A percentile compares a stretch with the other conserved stretches of the same genome.
These are phyloP conservation scores for Lepas anatifera DNA, from an alignment of 2,888 invertebrate species.

Conservation along the genomic window DNA sequence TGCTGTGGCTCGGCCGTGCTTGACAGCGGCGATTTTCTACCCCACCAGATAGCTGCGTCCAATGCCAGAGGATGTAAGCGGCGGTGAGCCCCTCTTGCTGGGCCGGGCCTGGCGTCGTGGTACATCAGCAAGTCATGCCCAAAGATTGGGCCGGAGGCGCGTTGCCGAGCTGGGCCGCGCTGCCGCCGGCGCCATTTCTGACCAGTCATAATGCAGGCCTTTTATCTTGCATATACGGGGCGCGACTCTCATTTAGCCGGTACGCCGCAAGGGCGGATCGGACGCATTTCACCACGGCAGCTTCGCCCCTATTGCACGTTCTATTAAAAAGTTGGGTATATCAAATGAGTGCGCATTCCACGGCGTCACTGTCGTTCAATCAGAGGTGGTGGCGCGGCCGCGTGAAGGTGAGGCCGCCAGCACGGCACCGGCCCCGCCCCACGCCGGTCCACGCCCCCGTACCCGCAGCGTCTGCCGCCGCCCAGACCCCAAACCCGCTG, in stretches of 20 bases:
- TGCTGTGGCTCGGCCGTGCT: too few species aligned
- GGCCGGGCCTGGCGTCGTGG: too few species aligned
- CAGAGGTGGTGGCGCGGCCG: neutral
- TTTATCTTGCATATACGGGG: slow-evolving; percentile 11
- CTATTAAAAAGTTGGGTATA: slow-evolving; percentile 7
- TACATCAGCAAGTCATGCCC: neutral
- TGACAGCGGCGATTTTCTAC: too few species aligned
- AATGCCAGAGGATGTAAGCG: too few species aligned
- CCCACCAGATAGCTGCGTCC: too few species aligned
- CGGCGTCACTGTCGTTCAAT: slow-evolving; percentile 9
- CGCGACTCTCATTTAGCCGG: slow-evolving; percentile 5
- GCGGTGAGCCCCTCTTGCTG: too few species aligned
- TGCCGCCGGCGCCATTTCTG: neutral
- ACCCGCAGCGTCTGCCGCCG: neutral
- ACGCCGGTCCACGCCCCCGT: neutral
- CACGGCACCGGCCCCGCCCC: neutral
- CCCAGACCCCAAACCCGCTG: neutral
- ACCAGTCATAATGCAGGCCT: slow-evolving; percentile 5
- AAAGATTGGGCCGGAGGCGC: neutral
- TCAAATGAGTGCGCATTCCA: slow-evolving; percentile 8
- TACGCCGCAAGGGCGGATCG: neutral
- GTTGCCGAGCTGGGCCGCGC: neutral
- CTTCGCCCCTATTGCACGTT: slow-evolving; percentile 7
- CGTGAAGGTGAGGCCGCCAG: slow-evolving; percentile 16
- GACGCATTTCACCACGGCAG: neutral